These are phyloP conservation scores for Prunella strophiata DNA, from an alignment of 2,797 vertebrate species.

Conservation along the genomic window DNA sequence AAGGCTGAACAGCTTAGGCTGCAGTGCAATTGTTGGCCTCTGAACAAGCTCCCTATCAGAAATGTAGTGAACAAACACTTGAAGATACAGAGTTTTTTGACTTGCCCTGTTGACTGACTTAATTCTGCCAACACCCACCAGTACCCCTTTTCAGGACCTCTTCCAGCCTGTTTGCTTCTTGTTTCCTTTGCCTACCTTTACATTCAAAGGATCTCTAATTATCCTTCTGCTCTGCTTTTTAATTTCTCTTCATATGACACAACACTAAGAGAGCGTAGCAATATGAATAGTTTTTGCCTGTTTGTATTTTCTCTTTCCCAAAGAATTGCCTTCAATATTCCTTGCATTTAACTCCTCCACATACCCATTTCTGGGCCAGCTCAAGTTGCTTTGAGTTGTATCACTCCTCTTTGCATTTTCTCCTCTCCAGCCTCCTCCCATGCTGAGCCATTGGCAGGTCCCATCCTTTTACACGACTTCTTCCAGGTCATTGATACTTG, in stretches of 20 bases:
- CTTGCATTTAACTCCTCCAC: not conserved
- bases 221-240: not conserved
- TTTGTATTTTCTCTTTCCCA: accelerated
- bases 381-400: not conserved
- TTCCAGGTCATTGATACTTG: constrained; percentile 63
- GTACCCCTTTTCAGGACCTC: not conserved
- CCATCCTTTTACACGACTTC: not conserved
- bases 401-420: not conserved
- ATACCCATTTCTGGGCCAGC: not conserved
- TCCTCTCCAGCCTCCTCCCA: not conserved
- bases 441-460: not conserved
- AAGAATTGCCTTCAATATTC: not conserved
- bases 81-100: not conserved
- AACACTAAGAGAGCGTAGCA: not conserved
- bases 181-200: not conserved
- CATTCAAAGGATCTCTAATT: not conserved
- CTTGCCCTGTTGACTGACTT: not conserved
- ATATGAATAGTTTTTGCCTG: not conserved
- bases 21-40: not conserved
- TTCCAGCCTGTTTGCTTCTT: not conserved
- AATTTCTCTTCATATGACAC: not conserved
- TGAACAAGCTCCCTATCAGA: not conserved
- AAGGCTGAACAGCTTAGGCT: not conserved
- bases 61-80: not conserved
- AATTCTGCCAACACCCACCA: not conserved